These are phyloP conservation scores for Polyergus mexicanus DNA, from an alignment of 1,140 invertebrate species.

Conservation along the genomic window DNA sequence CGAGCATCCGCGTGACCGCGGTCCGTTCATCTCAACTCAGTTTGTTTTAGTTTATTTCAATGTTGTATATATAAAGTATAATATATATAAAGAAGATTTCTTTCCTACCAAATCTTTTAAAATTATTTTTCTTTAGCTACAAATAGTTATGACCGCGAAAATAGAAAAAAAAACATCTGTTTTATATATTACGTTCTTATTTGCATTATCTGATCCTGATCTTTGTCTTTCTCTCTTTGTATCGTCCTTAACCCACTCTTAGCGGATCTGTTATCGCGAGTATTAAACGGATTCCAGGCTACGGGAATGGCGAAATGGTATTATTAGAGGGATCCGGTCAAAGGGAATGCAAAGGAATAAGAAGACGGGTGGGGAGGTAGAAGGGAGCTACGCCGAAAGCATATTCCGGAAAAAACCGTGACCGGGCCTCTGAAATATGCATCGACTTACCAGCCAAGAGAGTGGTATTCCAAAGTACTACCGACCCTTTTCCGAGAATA, in stretches of 20 bases:
- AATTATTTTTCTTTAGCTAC: not conserved
- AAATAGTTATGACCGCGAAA: not conserved
- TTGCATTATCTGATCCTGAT: slow-evolving; percentile 7
- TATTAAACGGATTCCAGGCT: slow-evolving; percentile 75
- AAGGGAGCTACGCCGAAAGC: slow-evolving; percentile 69
- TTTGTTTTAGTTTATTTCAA: too few species aligned
- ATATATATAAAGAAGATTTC: not conserved
- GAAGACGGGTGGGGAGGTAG: slow-evolving; percentile 2
- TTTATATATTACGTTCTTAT: slow-evolving; percentile 12
- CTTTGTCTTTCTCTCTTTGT: slow-evolving; percentile 16
- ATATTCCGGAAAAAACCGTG: slow-evolving; percentile 78
- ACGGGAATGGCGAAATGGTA: slow-evolving; percentile 73
- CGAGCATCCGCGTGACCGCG: not conserved
- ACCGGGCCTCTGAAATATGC: slow-evolving; percentile 77
- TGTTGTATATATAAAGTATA: not conserved
- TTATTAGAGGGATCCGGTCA: slow-evolving; percentile 78
- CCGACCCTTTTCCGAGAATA: slow-evolving; percentile 70
- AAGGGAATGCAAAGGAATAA: slow-evolving; percentile 75
- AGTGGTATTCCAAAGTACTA: slow-evolving; percentile 65
- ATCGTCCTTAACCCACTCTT: slow-evolving; percentile 56
- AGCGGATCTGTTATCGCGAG: slow-evolving; percentile 69
- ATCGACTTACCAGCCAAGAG: slow-evolving; percentile 73
- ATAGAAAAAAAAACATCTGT: not conserved
- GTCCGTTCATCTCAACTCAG: too few species aligned
- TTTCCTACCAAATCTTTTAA: not conserved